These are phyloP conservation scores for Turritopsis rubra DNA, from an alignment of 30 jellyfish, hydroid and myxozoan genomes.

Conservation along the genomic window DNA sequence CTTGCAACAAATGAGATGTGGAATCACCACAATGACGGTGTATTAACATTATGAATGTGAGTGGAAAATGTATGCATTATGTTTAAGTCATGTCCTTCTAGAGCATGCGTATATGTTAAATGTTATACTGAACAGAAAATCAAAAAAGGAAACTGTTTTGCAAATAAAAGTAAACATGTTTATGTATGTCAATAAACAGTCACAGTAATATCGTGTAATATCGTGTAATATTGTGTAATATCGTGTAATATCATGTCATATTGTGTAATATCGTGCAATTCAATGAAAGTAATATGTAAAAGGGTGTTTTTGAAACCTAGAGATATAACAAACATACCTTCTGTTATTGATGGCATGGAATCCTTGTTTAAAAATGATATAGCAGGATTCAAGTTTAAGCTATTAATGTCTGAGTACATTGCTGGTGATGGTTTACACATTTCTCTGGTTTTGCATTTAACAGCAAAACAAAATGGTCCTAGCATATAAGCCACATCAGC, in stretches of 20 bases:
- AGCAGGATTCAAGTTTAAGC: constrained; percentile 86
- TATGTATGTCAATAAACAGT: not conserved
- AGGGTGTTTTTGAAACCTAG: not conserved
- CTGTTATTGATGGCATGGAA: not conserved
- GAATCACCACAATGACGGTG: not conserved
- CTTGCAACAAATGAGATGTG: not conserved
- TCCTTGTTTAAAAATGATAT: constrained; percentile 75
- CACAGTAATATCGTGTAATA: not conserved
- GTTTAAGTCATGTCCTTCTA: not conserved
- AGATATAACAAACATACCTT: not conserved
- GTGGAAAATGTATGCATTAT: not conserved
- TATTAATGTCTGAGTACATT: constrained; percentile 67
- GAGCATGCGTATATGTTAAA: not conserved
- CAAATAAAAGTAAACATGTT: not conserved
- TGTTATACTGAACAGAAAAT: not conserved
- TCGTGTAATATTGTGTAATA: too few species aligned
- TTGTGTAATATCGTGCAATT: too few species aligned
- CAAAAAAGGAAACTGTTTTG: too few species aligned
- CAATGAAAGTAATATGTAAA: too few species aligned
- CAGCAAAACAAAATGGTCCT: constrained; percentile 92
- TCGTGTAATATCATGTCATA: too few species aligned
- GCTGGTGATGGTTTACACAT: constrained; percentile 89
- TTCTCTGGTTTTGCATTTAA: constrained; percentile 80
- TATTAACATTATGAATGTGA: not conserved
- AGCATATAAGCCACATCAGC: constrained; percentile 94